A percentile compares a stretch with the other conserved stretches of the same genome.
These are phyloP conservation scores for Boleophthalmus pectinirostris DNA, from an alignment of 2,113 vertebrate genomes.

Conservation along the genomic window DNA sequence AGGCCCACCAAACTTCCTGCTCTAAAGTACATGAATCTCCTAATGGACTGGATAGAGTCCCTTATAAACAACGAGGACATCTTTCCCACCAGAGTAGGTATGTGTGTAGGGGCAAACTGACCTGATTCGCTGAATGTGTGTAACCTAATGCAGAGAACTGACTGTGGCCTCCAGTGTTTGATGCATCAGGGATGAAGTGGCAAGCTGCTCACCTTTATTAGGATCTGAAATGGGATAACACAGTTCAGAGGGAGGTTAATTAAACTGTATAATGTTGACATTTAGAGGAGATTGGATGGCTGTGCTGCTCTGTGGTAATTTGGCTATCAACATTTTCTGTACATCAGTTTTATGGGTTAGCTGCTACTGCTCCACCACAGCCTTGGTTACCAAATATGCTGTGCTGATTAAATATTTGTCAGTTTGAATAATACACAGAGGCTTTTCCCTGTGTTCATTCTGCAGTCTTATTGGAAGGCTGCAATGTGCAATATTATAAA, in stretches of 20 bases:
- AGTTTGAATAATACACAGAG: background rate
- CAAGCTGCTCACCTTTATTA: constrained; percentile 26
- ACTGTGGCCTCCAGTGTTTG: constrained; percentile 11
- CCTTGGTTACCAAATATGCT: background rate
- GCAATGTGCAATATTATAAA: background rate
- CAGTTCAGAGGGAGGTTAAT: constrained; percentile 66
- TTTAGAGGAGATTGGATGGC: constrained; percentile 45
- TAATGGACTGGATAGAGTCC: constrained; percentile 98
- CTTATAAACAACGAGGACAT: constrained; percentile 94
- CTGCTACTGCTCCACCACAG: background rate
- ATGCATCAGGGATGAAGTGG: constrained; percentile 15
- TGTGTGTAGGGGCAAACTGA: constrained; percentile 62
- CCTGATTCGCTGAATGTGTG: constrained; percentile 15
- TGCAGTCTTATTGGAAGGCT: background rate
- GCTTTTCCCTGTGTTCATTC: background rate
- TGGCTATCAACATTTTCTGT: constrained; percentile 24
- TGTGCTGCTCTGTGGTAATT: constrained; percentile 22
- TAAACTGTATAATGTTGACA: constrained; percentile 49
- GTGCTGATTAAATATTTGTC: background rate
- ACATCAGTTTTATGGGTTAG: constrained; percentile 6
- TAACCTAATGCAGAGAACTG: constrained; percentile 16
- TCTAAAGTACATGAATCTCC: constrained; percentile 91
- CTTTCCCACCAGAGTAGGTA: constrained; percentile 96
- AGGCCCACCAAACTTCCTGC: constrained; percentile 92
- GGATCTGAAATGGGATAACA: constrained; percentile 16